Evolutionary conservation across 2,888 invertebrate genomes (phyloP).

Genomic region (Drosophila melanocephala): DNA sequence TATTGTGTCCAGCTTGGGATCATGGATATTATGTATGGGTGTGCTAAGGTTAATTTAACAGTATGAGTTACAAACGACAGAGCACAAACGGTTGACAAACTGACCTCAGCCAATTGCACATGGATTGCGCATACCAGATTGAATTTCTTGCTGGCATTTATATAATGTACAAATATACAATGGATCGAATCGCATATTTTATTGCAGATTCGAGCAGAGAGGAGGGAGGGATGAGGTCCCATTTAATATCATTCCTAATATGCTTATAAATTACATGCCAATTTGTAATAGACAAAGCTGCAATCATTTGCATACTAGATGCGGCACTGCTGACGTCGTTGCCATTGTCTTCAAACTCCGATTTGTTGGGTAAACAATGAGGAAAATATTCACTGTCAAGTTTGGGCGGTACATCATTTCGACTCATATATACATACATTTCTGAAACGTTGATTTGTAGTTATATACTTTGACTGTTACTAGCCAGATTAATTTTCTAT

Average conservation of each 20-base stretch:
- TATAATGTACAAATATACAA: constrained; percentile 19
- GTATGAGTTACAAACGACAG: constrained; percentile 1
- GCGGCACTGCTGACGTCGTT: constrained; percentile 31
- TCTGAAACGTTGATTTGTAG: neutral
- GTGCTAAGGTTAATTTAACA: constrained; percentile 27
- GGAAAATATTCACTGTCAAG: constrained; percentile 59
- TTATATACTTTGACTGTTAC: neutral
- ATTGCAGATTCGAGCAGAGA: constrained; percentile 1
- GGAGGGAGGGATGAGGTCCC: neutral
- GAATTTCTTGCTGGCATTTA: constrained; percentile 14
- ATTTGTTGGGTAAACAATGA: constrained; percentile 27
- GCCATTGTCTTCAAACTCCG: constrained; percentile 30
- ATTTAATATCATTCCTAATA: constrained; percentile 31
- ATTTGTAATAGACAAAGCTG: constrained; percentile 45
- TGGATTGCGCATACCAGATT: constrained; percentile 45
- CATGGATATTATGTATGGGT: constrained; percentile 15
- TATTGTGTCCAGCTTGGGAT: neutral
- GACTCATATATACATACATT: constrained; percentile 10
- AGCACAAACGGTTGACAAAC: constrained; percentile 30
- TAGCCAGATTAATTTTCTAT: constrained; percentile 13
- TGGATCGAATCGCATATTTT: constrained; percentile 1
- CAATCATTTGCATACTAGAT: constrained; percentile 57
- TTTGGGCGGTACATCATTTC: constrained; percentile 17
- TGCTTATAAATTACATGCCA: constrained; percentile 50
- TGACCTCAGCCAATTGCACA: constrained; percentile 65